phyloP scores from a whole-genome alignment of 2,888 invertebrate genomes.

The Diaperis boleti region DNA sequence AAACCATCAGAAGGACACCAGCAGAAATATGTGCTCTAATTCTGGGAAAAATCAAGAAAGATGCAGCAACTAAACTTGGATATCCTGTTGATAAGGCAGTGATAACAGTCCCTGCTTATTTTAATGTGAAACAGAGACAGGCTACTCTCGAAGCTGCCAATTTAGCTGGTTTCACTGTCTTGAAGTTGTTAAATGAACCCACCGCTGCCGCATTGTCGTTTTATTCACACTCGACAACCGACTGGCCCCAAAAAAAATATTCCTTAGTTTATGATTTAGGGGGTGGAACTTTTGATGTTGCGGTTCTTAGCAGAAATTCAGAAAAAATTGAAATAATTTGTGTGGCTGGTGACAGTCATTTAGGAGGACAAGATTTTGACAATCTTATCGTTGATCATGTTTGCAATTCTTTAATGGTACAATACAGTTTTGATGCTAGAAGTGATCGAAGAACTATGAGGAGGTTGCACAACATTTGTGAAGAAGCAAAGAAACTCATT shows the following conservation, averaged over 20 bases:
- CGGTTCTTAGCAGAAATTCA: slow-evolving; percentile 39
- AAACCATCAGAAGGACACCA: neutral
- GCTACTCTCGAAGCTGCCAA: slow-evolving; percentile 50
- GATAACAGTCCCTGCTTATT: slow-evolving; percentile 53
- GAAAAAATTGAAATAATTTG: slow-evolving; percentile 43
- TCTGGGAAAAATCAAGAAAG: neutral
- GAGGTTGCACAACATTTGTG: slow-evolving; percentile 45
- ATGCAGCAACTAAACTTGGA: neutral
- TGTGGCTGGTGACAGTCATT: slow-evolving; percentile 50
- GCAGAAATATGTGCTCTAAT: neutral
- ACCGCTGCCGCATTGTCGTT: slow-evolving; percentile 32
- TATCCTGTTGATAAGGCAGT: slow-evolving; percentile 43
- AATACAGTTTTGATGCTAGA: slow-evolving; percentile 33
- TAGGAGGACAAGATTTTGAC: slow-evolving; percentile 54
- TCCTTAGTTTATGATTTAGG: slow-evolving; percentile 52
- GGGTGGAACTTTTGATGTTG: slow-evolving; percentile 54
- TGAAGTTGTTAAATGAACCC: slow-evolving; percentile 39
- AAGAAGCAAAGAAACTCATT: slow-evolving; percentile 45
- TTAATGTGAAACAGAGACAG: slow-evolving; percentile 49
- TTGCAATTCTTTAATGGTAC: slow-evolving; percentile 32
- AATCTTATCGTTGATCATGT: slow-evolving; percentile 45
- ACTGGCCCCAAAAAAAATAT: slow-evolving; percentile 40
- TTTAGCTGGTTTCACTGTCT: slow-evolving; percentile 47
- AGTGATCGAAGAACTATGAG: slow-evolving; percentile 14
- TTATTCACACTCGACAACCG: slow-evolving; percentile 36